Percentiles rank a stretch among this genome's conserved stretches.
These are phyloP conservation scores for Steromphala cineraria DNA, from an alignment of 2,888 invertebrate genomes.

Conservation along the genomic window DNA sequence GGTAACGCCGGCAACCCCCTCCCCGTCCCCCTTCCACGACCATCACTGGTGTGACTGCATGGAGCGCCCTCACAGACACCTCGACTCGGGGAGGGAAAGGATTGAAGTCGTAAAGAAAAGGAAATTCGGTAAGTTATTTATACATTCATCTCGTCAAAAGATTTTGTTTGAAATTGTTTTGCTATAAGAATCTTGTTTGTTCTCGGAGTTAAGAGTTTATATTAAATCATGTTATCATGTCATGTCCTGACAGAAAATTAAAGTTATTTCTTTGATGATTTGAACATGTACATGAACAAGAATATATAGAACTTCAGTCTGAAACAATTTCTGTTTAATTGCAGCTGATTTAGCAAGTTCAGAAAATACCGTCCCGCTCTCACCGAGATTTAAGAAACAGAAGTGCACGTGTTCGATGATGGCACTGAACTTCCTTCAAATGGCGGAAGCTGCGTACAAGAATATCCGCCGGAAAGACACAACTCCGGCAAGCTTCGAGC, in stretches of 20 bases:
- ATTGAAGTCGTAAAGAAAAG: background rate
- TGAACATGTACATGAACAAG: too few species aligned
- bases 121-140: slow-evolving; percentile 16
- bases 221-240: too few species aligned
- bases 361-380: background rate
- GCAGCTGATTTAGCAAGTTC: background rate
- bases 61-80: background rate
- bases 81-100: background rate
- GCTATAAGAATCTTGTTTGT: too few species aligned
- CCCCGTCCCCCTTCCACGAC: background rate
- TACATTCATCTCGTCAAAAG: too few species aligned
- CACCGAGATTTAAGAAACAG: background rate
- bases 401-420: slow-evolving; percentile 57
- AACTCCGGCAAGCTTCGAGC: slow-evolving; percentile 28
- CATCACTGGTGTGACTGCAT: slow-evolving; percentile 7
- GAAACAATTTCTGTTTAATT: background rate
- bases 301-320: too few species aligned
- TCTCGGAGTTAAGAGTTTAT: too few species aligned
- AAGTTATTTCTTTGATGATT: too few species aligned
- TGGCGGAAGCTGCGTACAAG: slow-evolving; percentile 58
- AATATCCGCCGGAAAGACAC: slow-evolving; percentile 26
- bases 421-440: slow-evolving; percentile 56
- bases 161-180: too few species aligned
- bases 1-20: background rate
- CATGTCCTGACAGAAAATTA: too few species aligned